Conservation (phyloP, 2,797 vertebrate species). For the Halcyon badia region DNA sequence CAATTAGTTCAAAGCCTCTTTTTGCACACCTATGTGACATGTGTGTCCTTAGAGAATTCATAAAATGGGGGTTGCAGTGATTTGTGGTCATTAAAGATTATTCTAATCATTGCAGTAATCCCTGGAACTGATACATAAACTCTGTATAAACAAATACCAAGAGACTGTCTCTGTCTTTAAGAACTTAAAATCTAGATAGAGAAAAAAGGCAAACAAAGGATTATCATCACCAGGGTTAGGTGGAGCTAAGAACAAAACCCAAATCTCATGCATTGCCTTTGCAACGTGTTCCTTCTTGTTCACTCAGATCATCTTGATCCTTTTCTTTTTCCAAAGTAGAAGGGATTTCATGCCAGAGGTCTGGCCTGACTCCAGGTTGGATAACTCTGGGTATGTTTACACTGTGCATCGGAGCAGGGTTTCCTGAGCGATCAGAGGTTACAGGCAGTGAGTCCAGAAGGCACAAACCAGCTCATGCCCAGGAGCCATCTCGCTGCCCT, state of each 20-base stretch:
- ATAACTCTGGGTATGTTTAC: slow-evolving; percentile 13
- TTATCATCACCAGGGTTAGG: slow-evolving; percentile 43
- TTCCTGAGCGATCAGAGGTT: slow-evolving; percentile 7
- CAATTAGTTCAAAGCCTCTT: slow-evolving; percentile 6
- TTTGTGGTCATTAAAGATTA: slow-evolving; percentile 60
- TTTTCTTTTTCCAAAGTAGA: not conserved
- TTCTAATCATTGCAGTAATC: slow-evolving; percentile 45
- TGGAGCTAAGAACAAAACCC: slow-evolving; percentile 37
- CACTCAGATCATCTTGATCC: not conserved
- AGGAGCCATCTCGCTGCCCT: not conserved
- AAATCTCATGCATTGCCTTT: not conserved
- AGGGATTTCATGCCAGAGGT: slow-evolving; percentile 24
- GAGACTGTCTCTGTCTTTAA: slow-evolving; percentile 44
- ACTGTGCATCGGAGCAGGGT: not conserved
- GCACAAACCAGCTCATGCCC: not conserved
- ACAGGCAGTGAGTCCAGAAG: not conserved
- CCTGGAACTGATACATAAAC: slow-evolving; percentile 6
- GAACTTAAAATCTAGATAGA: slow-evolving; percentile 31
- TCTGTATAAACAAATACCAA: slow-evolving; percentile 50
- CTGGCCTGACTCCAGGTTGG: not conserved
- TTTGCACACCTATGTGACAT: not conserved
- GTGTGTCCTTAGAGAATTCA: not conserved
- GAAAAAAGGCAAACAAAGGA: slow-evolving; percentile 57
- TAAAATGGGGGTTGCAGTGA: not conserved
- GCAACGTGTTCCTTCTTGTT: slow-evolving; percentile 51